Base-by-base conservation (phyloP, 1,140 invertebrate genomes). In the Agraylea sexmaculata region DNA sequence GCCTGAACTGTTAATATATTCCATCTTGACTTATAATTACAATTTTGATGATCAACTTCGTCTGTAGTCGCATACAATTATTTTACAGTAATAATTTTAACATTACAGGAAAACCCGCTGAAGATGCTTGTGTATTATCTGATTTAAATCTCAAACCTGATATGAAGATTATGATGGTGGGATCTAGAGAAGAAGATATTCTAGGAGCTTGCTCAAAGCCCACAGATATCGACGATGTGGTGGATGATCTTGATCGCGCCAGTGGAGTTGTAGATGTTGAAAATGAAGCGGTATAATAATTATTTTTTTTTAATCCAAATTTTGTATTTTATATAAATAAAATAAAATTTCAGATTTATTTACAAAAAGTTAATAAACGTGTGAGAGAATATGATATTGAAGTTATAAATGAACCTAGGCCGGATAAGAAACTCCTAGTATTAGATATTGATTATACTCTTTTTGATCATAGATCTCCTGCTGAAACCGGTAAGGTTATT, bases 401-500 rank as follows among this genome's bases (percentile, higher is more conserved):
- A 27, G 71, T 89, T 38, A 44, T 94, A 12, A 89, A 87, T 68
- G 74, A 82, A 40, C 75, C 87, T 6, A 64, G 91, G 27, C 70
- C 74, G 6, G 80, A 77, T 21, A 96, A 91, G 59, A 93, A 94
- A 53, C 65, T 96, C 7, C 65, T 98, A 2, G 92, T 98, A 1
- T 63, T 98, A 19, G 93, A 98, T 57, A 94, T 98, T 55, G 93
- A 98, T 62, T 96, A 98, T 53, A 98, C 92, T 6, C 61, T 97
- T 8, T 95, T 94, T 62, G 92, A 96, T 69, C 91, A 96, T 56
- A 77, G 84, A 59, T 95, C 91, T 18, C 74, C 80, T 8, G 92
- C 88, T 4, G 86, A 93, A 62, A 79, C 77, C 45, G 90, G 85
- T 49, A 64, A 50, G 53, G 42, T 22, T 37, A 13, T 11, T 32